Evolutionary conservation across 2,113 vertebrate species (phyloP).

Genomic region (Lagopus leucura): DNA sequence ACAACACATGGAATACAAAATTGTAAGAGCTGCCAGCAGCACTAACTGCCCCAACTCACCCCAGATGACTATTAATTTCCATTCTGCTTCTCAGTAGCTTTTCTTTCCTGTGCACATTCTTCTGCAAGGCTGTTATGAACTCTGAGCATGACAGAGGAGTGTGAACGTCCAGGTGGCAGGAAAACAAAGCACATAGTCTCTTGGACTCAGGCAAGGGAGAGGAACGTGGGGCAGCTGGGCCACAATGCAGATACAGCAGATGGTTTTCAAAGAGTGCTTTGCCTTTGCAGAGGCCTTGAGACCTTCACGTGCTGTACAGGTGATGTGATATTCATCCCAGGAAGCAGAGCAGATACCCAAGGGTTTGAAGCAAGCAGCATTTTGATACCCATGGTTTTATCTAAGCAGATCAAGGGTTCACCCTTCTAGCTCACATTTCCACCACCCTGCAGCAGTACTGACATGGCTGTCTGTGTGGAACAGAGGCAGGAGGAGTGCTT

Average conservation of each 20-base stretch:
- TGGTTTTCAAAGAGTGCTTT: not conserved
- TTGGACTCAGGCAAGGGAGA: not conserved
- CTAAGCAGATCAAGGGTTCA: not conserved
- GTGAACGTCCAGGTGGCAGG: accelerated
- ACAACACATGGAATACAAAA: not conserved
- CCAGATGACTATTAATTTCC: not conserved
- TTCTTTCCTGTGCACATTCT: not conserved
- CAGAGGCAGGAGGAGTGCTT: not conserved
- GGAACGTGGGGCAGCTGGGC: not conserved
- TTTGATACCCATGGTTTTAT: not conserved
- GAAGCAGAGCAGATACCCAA: not conserved
- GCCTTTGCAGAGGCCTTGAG: not conserved
- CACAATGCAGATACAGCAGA: not conserved
- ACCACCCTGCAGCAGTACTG: not conserved
- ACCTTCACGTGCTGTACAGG: not conserved
- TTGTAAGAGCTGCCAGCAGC: not conserved
- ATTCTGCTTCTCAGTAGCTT: not conserved
- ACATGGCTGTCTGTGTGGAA: not conserved
- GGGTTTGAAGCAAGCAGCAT: accelerated
- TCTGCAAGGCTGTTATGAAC: not conserved
- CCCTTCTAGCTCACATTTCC: not conserved
- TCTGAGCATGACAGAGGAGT: not conserved
- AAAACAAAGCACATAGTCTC: not conserved
- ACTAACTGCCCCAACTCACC: not conserved
- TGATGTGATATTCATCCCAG: not conserved